Evolutionary conservation across 2,888 invertebrate species (phyloP).

Genomic region (Lasioglossum malachurum): DNA sequence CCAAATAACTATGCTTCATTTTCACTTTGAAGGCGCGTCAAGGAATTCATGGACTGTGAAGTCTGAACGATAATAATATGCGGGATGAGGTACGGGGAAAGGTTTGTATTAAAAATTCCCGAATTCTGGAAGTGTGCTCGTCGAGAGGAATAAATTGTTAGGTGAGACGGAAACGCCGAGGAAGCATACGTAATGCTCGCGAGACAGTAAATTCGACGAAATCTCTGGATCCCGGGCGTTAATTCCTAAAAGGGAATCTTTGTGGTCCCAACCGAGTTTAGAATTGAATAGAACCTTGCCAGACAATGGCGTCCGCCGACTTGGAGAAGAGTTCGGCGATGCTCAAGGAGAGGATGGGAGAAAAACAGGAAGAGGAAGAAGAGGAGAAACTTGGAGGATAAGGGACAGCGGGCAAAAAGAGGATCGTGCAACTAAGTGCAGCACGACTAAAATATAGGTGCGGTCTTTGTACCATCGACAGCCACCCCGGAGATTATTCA

Average conservation of each 20-base stretch:
- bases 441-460: constrained; percentile 54
- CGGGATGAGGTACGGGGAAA: background rate
- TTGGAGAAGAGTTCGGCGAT: constrained; percentile 64
- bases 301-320: constrained; percentile 75
- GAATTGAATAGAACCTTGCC: constrained; percentile 78
- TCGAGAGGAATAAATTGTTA: background rate
- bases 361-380: constrained; percentile 35
- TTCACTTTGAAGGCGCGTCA: constrained; percentile 35
- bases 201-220: constrained; percentile 62
- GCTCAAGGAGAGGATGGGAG: constrained; percentile 36
- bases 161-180: background rate
- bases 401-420: constrained; percentile 27
- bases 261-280: constrained; percentile 71
- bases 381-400: background rate
- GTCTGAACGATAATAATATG: constrained; percentile 53
- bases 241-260: constrained; percentile 76
- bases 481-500: constrained; percentile 67
- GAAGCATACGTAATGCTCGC: background rate
- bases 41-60: constrained; percentile 59
- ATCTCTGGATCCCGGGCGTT: constrained; percentile 76
- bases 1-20: constrained; percentile 56
- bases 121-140: background rate
- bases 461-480: constrained; percentile 62
- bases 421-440: constrained; percentile 56
- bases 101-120: background rate